Percentiles rank a stretch among this genome's conserved stretches.
phyloP scores from a whole-genome alignment of 1,140 invertebrate genomes.

The Tetraneura akinire region DNA sequence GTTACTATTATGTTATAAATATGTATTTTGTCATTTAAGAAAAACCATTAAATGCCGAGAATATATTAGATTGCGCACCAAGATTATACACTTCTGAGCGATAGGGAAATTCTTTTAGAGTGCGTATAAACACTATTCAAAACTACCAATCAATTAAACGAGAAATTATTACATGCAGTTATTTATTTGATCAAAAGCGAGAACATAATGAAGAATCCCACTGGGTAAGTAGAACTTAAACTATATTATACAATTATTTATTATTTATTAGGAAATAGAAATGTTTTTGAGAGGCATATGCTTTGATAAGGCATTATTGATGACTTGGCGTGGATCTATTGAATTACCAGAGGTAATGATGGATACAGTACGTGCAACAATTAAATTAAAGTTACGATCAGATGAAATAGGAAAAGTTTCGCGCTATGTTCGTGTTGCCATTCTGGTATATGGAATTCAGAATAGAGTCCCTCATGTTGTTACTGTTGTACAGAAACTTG shows the following conservation, averaged over 20 bases:
- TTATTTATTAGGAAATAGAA: slow-evolving; percentile 66
- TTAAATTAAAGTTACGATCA: slow-evolving; percentile 68
- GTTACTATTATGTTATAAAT: background rate
- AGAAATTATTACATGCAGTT: slow-evolving; percentile 10
- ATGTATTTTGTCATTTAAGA: slow-evolving; percentile 1
- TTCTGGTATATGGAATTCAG: slow-evolving; percentile 74
- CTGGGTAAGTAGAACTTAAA: slow-evolving; percentile 55
- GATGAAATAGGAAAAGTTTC: slow-evolving; percentile 59
- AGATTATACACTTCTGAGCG: slow-evolving; percentile 86
- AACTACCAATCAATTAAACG: slow-evolving; percentile 26
- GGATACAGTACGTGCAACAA: slow-evolving; percentile 71
- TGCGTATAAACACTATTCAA: slow-evolving; percentile 9
- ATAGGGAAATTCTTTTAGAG: slow-evolving; percentile 61
- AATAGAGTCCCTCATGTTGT: slow-evolving; percentile 77
- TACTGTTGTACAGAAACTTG: slow-evolving; percentile 60
- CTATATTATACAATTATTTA: background rate
- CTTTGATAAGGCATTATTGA: slow-evolving; percentile 79
- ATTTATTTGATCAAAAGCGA: slow-evolving; percentile 59
- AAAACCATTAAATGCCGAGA: slow-evolving; percentile 1
- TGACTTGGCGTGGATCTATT: slow-evolving; percentile 77
- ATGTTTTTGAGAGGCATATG: slow-evolving; percentile 86
- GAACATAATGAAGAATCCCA: slow-evolving; percentile 59
- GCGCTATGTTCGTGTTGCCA: slow-evolving; percentile 69
- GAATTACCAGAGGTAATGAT: slow-evolving; percentile 77
- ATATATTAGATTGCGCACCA: slow-evolving; percentile 72